Base-by-base conservation (phyloP, 2,797 vertebrate species). In the Vireo griseus region DNA sequence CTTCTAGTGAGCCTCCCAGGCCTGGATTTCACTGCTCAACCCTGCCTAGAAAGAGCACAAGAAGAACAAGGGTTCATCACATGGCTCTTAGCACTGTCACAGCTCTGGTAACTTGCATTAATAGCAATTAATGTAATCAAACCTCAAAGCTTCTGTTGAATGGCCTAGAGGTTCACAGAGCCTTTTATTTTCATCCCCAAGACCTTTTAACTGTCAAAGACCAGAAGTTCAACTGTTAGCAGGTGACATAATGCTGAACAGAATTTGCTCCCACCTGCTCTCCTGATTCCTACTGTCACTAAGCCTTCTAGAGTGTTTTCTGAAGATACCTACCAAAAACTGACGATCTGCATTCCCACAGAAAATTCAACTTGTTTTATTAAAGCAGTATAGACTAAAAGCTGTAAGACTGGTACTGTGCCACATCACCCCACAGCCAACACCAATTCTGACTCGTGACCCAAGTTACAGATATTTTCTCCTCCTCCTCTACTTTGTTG, bases 131-230 rank as follows among this genome's bases (percentile, higher is more conserved):
- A 79, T 33, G 77, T 28, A 83, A 91, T 45, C 44, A 86, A 77
- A 90, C 62, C 68, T 80, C 75, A 90, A 57, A 84, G 76, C n/a
- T 90, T 75, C 79, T 80, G 55, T 24, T 79, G 42, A 87, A 81
- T 54, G 71, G 54, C 47, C 44, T 22, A 24, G 55, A 66, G 71
- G 52, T 74, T 68, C 35, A 59, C 3, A 6, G 21, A 76, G 11
- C 4, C 31, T 16, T 29, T 52, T 39, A 24, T 15, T 33, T 48
- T 5, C 2, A 26, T 7, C 8, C 20, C 48, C 40, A 11, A 6
- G 51, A 82, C n/a, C 73, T 20, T 66, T 18, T 63, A 93, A 40
- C 48, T 86, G 71, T 67, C 85, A 54, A 85, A 82, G 77, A 90
- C 19, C 83, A 84, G 48, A 78, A 72, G 81, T 77, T 92, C 40